Evolutionary conservation across 2,113 vertebrate species (phyloP), one percentile per base, ranked within the genome.

Genomic region (Cariama cristata): DNA sequence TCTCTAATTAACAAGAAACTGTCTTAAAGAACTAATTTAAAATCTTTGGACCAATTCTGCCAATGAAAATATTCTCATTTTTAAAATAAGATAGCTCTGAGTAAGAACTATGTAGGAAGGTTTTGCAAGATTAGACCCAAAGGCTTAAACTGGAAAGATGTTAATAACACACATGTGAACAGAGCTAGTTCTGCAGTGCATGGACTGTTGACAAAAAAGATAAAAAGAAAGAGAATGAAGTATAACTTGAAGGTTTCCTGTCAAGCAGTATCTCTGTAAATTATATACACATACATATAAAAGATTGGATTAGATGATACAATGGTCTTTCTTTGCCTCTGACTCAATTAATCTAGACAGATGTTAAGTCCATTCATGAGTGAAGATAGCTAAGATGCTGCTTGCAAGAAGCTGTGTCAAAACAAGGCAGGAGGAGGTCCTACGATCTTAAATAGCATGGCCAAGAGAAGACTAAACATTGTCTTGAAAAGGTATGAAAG

Each of bases 1-100:
- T 94, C 77, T 96, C 53, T 87, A 96, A 94, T 88, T 93, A 94
- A 64, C 20, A 47, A 26, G 30, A 89, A 92, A 74, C 38, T 44
- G 26, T 66, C 26, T 92, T 84, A 71, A 67, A 66, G 53, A 94
- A 72, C 33, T 55, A 76, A 88, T 86, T 85, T 62, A n/a, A 68
- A 89, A 68, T 58, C 33, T 79, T 89, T 59, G 28, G 44, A 73
- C 33, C 49, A 81, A 60, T 28, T 18, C 18, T 88, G 26, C 32
- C 38, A 90, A 50, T 79, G 62, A 88, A 90, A 76, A 82, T 88
- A 81, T 42, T 87, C 62, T 74, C 4, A 10, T 73, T 84, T 92
- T 90, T 81, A 1, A 55, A 89, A 68, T 22, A 82, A 73, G 67
- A 58, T 42, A 95, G 19, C 18, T 97, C 56, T 93, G 89, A 97